phyloP scores from a whole-genome alignment of 2,888 invertebrate genomes.

The Drosophila acutilabella region DNA sequence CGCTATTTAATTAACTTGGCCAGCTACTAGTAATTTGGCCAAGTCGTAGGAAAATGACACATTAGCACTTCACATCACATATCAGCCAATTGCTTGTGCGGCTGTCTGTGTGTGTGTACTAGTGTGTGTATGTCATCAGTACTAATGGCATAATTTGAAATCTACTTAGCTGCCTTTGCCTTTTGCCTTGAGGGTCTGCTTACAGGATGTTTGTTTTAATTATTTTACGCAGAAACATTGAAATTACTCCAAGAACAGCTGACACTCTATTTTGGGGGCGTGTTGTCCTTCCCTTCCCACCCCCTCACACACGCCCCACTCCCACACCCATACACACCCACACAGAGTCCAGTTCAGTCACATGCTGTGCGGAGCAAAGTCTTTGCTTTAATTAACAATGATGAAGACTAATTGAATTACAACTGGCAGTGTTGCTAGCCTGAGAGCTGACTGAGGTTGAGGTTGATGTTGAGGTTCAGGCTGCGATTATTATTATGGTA shows the following conservation, averaged over 20 bases:
- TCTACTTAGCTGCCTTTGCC: constrained; percentile 67
- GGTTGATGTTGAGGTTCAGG: neutral
- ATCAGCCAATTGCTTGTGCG: constrained; percentile 18
- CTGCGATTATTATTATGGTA: constrained; percentile 13
- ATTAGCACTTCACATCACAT: constrained; percentile 63
- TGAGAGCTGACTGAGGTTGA: constrained; percentile 14
- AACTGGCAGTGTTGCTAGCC: neutral
- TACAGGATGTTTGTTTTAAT: constrained; percentile 70
- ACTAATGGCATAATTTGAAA: constrained; percentile 81
- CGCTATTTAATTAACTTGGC: constrained; percentile 23
- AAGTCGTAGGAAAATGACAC: constrained; percentile 27
- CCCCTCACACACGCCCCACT: neutral
- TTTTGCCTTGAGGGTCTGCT: constrained; percentile 16
- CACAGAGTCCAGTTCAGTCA: constrained; percentile 15
- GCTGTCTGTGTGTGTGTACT: constrained; percentile 9
- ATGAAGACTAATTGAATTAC: constrained; percentile 70
- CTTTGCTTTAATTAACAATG: constrained; percentile 64
- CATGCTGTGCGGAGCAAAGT: constrained; percentile 27
- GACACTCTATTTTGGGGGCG: constrained; percentile 44
- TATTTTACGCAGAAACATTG: constrained; percentile 66
- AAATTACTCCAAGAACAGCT: constrained; percentile 40
- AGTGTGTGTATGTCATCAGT: constrained; percentile 72
- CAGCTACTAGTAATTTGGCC: constrained; percentile 17
- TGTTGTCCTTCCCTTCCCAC: constrained; percentile 8
- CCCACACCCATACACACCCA: neutral